phyloP scores from a whole-genome alignment of 2,113 vertebrate genomes.

The Notarius quadriscutis region DNA sequence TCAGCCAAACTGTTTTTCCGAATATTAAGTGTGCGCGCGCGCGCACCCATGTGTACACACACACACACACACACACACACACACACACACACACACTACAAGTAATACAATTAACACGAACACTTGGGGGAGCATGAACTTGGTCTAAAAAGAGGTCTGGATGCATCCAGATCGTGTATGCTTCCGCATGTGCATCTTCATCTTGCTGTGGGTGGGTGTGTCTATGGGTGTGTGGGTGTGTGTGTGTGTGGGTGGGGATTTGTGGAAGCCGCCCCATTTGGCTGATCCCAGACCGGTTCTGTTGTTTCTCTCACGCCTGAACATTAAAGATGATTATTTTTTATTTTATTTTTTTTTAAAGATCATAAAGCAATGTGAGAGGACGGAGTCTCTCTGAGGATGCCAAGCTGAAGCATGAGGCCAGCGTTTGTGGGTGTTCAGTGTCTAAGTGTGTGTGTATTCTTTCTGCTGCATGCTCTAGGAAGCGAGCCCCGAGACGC shows the following conservation, averaged over 20 bases:
- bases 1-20: background rate
- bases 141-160: slow-evolving; percentile 9
- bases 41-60: background rate
- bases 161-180: slow-evolving; percentile 25
- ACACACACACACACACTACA: background rate
- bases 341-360: background rate
- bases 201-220: slow-evolving; percentile 42
- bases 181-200: slow-evolving; percentile 50
- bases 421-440: background rate
- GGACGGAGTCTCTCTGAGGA: slow-evolving; percentile 34
- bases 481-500: slow-evolving; percentile 97
- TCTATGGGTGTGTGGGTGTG: slow-evolving; percentile 39
- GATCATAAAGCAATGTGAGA: background rate
- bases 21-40: background rate
- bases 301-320: background rate
- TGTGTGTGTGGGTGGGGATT: slow-evolving; percentile 8
- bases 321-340: background rate
- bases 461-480: slow-evolving; percentile 58
- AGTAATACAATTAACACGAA: background rate
- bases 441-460: background rate
- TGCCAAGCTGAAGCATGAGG: slow-evolving; percentile 2
- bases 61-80: background rate
- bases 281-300: slow-evolving; percentile 14
- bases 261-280: slow-evolving; percentile 1
- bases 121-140: background rate